Base-by-base conservation (phyloP, 2,797 vertebrate species). In the Adrianichthys oophorus region DNA sequence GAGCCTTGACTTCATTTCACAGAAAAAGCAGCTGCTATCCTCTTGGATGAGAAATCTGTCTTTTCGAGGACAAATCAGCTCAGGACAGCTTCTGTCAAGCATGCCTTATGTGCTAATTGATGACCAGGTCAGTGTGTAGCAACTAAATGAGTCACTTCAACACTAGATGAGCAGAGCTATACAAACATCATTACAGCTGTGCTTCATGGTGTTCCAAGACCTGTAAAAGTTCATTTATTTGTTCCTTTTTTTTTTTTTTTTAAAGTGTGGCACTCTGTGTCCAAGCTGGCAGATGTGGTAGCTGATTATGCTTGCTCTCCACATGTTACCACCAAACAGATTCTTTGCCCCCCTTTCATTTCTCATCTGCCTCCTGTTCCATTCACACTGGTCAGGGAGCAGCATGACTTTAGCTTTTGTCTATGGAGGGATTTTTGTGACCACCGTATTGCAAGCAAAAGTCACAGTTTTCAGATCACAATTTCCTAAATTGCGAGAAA, bases 271-370 rank as follows among this genome's bases (percentile, higher is more conserved):
- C 80, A 72, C 70, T 69, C 59, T 76, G 73, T 82, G 75, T 68
- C 65, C 62, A 63, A 65, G 81, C 73, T 66, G 86, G 79, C 88
- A 91, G 86, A 86, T 91, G 89, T 78, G 87, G 82, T 54, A 66
- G 66, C 82, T 90, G 84, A 86, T 90, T 88, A 89, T 78, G 53
- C 47, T 70, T 68, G 74, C 52, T 79, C 72, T 83, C 89, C 89
- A 89, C 91, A 91, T 91, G 90, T 85, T 74, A 44, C 52, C 45
- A 21, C 61, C 74, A 56, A 76, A 78, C 65, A 62, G 59, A 60
- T 61, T 52, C 65, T 72, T 52, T 59, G 52, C 51, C 52, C 53
- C 56, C 71, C 16, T 41, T 53, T 65, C 54, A 12, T 23, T 49
- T 62, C 68, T n/a, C 4, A 5, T 48, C 50, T 53, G 61, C 49